Percentiles rank a stretch among this genome's conserved stretches.
These are phyloP conservation scores for Caenorhabditis sp. DNA, from an alignment of 2,888 invertebrate species.

Conservation along the genomic window DNA sequence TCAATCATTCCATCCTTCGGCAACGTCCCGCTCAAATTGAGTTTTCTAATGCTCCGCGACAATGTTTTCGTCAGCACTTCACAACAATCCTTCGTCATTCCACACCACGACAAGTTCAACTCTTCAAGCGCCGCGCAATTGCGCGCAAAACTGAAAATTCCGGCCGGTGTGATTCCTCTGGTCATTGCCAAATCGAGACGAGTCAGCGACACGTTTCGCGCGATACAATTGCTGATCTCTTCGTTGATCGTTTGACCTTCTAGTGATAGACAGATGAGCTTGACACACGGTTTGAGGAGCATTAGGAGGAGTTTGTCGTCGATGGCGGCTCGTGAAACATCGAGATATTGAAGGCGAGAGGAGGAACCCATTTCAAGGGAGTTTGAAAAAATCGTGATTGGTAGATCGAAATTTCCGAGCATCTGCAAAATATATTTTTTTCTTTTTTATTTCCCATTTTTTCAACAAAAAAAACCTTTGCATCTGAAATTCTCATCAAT, in stretches of 20 bases:
- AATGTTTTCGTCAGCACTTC: constrained; percentile 5
- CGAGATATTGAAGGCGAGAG: constrained; percentile 17
- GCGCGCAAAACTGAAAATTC: constrained; percentile 5
- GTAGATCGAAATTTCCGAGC: not conserved
- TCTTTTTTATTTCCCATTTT: no score
- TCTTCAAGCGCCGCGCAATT: constrained; percentile 19
- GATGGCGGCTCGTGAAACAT: constrained; percentile 24
- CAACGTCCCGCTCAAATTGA: constrained; percentile 24
- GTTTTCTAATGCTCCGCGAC: constrained; percentile 6
- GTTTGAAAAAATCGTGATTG: not conserved
- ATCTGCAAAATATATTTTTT: constrained; percentile 9
- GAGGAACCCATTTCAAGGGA: not conserved
- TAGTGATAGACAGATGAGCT: constrained; percentile 14
- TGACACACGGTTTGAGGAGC: constrained; percentile 11
- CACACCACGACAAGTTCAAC: constrained; percentile 33
- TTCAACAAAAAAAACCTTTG: no score
- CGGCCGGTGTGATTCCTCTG: constrained; percentile 6
- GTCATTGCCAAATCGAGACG: constrained; percentile 33
- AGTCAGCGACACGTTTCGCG: constrained; percentile 9
- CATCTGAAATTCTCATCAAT: constrained; percentile 15
- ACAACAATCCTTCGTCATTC: constrained; percentile 2
- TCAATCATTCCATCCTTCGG: constrained; percentile 12
- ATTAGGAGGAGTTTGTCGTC: constrained; percentile 12
- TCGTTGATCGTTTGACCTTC: constrained; percentile 21
- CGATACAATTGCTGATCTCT: constrained; percentile 10